phyloP scores from a whole-genome alignment of 2,113 vertebrate species.

The Boleophthalmus pectinirostris region DNA sequence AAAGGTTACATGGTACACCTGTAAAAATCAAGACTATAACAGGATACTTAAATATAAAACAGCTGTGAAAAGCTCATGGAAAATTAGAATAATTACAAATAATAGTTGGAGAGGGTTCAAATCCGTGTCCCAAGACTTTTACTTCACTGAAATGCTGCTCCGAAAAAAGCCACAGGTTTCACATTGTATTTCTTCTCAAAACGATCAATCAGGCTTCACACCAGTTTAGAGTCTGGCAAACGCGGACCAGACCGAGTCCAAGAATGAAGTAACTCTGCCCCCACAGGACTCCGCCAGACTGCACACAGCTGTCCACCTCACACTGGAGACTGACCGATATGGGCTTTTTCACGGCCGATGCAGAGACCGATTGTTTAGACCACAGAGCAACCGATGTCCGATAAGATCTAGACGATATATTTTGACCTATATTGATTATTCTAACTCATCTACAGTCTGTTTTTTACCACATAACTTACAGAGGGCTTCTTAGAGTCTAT shows the following conservation, averaged over 20 bases:
- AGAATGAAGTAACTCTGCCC: conserved; percentile 33
- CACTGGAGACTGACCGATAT: too few species aligned
- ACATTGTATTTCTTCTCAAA: conserved; percentile 1
- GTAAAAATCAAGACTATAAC: too few species aligned
- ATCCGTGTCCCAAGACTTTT: neutral
- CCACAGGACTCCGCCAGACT: conserved; percentile 58
- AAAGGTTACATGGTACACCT: too few species aligned
- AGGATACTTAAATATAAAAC: neutral
- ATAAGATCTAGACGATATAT: too few species aligned
- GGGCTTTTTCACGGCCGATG: too few species aligned
- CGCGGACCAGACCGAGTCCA: conserved; percentile 23
- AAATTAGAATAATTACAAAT: neutral
- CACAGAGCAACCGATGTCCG: too few species aligned
- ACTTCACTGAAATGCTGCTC: neutral
- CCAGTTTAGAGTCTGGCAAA: conserved; percentile 21
- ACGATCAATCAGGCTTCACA: neutral
- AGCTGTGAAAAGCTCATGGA: neutral
- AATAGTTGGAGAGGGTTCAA: neutral
- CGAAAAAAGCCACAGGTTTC: neutral
- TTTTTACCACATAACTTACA: too few species aligned
- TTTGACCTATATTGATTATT: too few species aligned
- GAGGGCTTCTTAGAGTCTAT: too few species aligned
- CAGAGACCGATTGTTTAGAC: too few species aligned
- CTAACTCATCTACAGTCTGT: too few species aligned
- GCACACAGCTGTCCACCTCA: conserved; percentile 66